These are phyloP conservation scores for Pristis pectinata DNA, from an alignment of 2,797 vertebrate species.

Conservation along the genomic window DNA sequence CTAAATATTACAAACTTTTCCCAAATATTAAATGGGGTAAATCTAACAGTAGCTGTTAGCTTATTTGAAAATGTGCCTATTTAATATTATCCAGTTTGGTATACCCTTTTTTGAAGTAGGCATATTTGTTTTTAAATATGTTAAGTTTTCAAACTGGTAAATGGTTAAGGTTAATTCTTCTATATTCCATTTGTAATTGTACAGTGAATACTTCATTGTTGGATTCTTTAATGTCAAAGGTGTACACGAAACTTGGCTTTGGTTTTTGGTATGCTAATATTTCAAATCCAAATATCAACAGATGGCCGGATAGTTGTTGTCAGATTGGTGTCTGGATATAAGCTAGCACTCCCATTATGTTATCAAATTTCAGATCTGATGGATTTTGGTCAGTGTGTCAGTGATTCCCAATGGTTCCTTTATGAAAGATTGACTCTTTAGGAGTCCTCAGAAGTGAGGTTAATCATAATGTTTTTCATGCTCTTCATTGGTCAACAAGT, in stretches of 20 bases:
- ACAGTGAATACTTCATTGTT: background rate
- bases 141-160: too few relatives aligned
- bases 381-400: slow-evolving; percentile 60
- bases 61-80: background rate
- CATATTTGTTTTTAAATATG: background rate
- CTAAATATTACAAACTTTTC: background rate
- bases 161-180: background rate
- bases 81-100: too few relatives aligned
- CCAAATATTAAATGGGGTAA: background rate
- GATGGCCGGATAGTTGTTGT: slow-evolving; percentile 64
- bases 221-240: background rate
- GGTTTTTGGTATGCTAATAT: slow-evolving; percentile 46
- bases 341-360: slow-evolving; percentile 56
- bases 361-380: slow-evolving; percentile 60
- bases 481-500: slow-evolving; percentile 45
- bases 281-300: slow-evolving; percentile 64
- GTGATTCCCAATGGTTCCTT: slow-evolving; percentile 52
- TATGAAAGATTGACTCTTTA: slow-evolving; percentile 47
- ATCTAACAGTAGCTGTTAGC: background rate
- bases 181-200: background rate
- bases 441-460: slow-evolving; percentile 43
- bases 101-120: background rate
- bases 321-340: slow-evolving; percentile 56
- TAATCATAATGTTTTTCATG: slow-evolving; percentile 43
- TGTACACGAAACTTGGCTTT: background rate